These are phyloP conservation scores for Drosophila acutilabella DNA, from an alignment of 2,888 invertebrate species.

Conservation along the genomic window DNA sequence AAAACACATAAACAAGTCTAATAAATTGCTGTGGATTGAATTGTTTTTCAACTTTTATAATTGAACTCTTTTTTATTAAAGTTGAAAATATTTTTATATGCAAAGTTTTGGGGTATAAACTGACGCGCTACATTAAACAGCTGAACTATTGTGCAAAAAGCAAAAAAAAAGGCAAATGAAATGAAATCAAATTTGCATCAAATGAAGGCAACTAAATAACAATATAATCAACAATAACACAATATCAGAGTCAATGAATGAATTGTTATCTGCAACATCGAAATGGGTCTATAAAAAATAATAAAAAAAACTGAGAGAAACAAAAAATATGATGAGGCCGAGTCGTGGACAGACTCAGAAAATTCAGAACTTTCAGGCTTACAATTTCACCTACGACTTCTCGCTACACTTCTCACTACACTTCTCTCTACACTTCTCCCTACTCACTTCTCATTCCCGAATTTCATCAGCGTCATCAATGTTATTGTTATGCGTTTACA, in stretches of 20 bases:
- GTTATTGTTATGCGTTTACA: constrained; percentile 65
- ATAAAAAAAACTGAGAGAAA: constrained; percentile 31
- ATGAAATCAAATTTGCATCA: constrained; percentile 2
- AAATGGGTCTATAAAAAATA: constrained; percentile 70
- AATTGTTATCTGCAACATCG: constrained; percentile 64
- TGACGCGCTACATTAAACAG: constrained; percentile 59
- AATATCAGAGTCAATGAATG: constrained; percentile 49
- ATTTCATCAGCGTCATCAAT: constrained; percentile 51
- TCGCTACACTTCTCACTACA: not conserved
- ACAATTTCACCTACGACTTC: constrained; percentile 1
- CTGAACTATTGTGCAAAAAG: constrained; percentile 20
- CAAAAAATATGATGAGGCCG: constrained; percentile 66
- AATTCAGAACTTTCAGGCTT: no score
- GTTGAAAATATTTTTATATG: constrained; percentile 32
- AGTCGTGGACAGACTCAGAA: constrained; percentile 38
- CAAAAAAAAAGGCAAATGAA: not conserved
- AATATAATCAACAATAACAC: constrained; percentile 35
- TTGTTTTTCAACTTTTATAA: no score
- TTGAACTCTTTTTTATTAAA: not conserved
- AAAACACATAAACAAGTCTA: no score
- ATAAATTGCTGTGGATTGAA: no score
- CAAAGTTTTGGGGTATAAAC: constrained; percentile 59
- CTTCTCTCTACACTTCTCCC: not conserved
- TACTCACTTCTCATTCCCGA: not conserved
- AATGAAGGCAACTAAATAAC: constrained; percentile 37